Percentiles rank a stretch among this genome's conserved stretches.
Conservation (phyloP, 2,888 invertebrate species). For the Temnothorax unifasciatus region DNA sequence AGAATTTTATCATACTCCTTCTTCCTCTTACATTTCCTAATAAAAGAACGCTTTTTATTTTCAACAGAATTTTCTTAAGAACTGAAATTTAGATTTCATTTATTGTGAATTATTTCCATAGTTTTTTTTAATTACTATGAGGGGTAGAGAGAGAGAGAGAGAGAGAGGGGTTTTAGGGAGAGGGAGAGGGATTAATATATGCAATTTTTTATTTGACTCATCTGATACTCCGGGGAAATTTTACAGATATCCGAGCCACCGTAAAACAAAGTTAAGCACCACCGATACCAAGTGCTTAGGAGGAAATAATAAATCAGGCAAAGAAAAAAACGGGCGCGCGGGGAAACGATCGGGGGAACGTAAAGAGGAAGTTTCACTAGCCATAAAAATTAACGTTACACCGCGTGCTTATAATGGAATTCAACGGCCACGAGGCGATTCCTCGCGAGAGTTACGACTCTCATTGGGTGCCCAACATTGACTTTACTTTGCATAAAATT, state of each 20-base stretch:
- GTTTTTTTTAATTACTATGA: not conserved
- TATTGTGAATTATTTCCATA: not conserved
- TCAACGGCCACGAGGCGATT: constrained; percentile 39
- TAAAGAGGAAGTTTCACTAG: constrained; percentile 41
- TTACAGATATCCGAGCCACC: constrained; percentile 27
- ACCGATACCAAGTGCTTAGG: constrained; percentile 21
- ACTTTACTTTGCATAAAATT: constrained; percentile 45
- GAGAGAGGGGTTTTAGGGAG: no score
- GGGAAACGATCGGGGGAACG: constrained; percentile 16
- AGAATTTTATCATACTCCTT: not conserved
- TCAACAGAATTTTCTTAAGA: not conserved
- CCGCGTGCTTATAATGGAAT: constrained; percentile 60
- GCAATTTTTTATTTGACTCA: not conserved
- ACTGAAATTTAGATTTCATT: not conserved
- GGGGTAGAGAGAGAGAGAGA: not conserved
- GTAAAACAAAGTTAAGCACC: constrained; percentile 41
- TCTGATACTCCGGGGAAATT: constrained; percentile 3
- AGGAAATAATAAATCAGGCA: constrained; percentile 50
- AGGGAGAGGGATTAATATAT: not conserved
- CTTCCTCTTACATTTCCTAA: not conserved
- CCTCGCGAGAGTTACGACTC: constrained; percentile 39
- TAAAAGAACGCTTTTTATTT: not conserved
- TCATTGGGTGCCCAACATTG: constrained; percentile 33
- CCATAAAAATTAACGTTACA: constrained; percentile 66
- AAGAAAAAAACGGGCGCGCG: constrained; percentile 3